A percentile compares a stretch with the other conserved stretches of the same genome.
phyloP scores from a whole-genome alignment of 1,140 invertebrate species.

The Telenomus remus region DNA sequence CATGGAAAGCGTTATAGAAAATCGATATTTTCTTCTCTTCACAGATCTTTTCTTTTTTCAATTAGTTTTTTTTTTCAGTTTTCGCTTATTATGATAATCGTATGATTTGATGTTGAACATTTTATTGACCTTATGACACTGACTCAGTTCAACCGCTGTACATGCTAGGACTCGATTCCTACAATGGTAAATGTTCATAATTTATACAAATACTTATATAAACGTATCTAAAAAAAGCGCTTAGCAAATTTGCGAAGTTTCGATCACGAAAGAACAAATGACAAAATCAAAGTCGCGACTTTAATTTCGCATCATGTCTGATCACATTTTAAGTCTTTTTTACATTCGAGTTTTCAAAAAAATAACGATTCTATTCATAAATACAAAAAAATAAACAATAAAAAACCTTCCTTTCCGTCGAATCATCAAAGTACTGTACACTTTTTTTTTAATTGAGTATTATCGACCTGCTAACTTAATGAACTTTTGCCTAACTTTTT shows the following conservation, averaged over 20 bases:
- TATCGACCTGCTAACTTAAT: conserved; percentile 3
- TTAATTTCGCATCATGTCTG: background rate
- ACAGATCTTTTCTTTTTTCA: too few species aligned
- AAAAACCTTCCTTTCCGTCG: background rate
- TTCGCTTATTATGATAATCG: too few species aligned
- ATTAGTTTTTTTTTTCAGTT: too few species aligned
- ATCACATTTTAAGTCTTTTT: conserved; percentile 2
- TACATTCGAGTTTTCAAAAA: background rate
- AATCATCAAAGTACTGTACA: background rate
- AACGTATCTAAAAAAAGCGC: conserved; percentile 7
- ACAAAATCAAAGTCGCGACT: background rate
- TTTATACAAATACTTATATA: conserved; percentile 10
- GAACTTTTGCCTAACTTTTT: too few species aligned
- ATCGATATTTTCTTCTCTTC: too few species aligned
- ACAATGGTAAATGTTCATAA: background rate
- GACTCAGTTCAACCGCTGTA: background rate
- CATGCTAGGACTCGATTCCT: background rate
- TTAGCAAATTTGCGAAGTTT: background rate
- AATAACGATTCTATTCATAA: conserved; percentile 4
- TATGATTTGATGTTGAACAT: too few species aligned
- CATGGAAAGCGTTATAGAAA: too few species aligned
- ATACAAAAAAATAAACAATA: conserved; percentile 23
- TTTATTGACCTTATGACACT: background rate
- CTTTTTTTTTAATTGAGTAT: conserved; percentile 11
- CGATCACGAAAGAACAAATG: background rate